Conservation (phyloP, 2,888 invertebrate species). For the Harpalus rubripes region DNA sequence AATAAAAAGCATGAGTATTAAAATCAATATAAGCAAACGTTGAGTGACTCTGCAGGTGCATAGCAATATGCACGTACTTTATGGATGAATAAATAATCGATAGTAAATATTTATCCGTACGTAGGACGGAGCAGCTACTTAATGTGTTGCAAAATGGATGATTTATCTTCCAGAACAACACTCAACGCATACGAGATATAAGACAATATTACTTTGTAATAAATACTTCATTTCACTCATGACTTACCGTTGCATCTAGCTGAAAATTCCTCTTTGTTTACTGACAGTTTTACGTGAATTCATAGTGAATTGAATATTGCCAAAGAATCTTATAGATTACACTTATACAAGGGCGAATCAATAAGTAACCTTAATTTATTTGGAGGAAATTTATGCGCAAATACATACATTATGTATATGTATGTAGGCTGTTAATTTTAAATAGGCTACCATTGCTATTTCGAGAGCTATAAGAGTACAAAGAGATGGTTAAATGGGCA, state of each 20-base stretch:
- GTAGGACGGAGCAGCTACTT: slow-evolving; percentile 54
- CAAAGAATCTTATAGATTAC: too few species aligned
- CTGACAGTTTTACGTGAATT: background rate
- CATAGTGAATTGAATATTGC: too few species aligned
- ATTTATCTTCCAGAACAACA: slow-evolving; percentile 34
- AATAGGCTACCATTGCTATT: too few species aligned
- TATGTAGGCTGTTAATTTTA: too few species aligned
- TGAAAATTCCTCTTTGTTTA: background rate
- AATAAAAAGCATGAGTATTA: slow-evolving; percentile 38
- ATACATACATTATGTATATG: too few species aligned
- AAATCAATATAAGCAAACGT: slow-evolving; percentile 50
- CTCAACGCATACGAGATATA: background rate
- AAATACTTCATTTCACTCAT: background rate
- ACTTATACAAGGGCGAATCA: too few species aligned
- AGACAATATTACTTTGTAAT: background rate
- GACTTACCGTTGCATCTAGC: background rate
- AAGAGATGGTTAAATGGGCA: too few species aligned
- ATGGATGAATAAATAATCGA: slow-evolving; percentile 61
- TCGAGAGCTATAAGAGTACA: too few species aligned
- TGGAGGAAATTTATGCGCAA: too few species aligned
- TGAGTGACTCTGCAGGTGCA: slow-evolving; percentile 55
- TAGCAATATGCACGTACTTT: slow-evolving; percentile 47
- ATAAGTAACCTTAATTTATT: too few species aligned
- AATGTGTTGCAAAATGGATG: slow-evolving; percentile 61
- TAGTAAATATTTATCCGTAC: slow-evolving; percentile 55